phyloP scores from a whole-genome alignment of 2,113 vertebrate species.

The Sakesphorus luctuosus region DNA sequence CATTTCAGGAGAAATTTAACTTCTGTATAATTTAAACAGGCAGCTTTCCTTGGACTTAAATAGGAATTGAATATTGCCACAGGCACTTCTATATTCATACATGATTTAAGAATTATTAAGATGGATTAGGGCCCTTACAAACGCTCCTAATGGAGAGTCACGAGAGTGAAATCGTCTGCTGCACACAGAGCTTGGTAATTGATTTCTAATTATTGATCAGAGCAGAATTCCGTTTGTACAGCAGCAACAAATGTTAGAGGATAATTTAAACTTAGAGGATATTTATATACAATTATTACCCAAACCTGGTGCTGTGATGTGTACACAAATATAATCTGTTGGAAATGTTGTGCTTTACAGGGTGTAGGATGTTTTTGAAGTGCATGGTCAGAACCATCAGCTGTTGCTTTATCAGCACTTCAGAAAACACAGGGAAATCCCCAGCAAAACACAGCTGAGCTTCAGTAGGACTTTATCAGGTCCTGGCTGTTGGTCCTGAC shows the following conservation, averaged over 20 bases:
- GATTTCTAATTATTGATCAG: constrained; percentile 22
- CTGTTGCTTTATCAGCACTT: not conserved
- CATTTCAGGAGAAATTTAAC: not conserved
- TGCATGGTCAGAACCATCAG: not conserved
- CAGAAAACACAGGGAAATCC: not conserved
- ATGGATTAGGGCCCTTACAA: not conserved
- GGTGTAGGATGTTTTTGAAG: not conserved
- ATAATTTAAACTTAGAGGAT: not conserved
- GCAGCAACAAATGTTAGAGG: not conserved
- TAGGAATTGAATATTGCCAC: not conserved
- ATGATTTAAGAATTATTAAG: constrained; percentile 43
- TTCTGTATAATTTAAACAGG: not conserved
- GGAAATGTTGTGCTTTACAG: not conserved
- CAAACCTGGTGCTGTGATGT: not conserved
- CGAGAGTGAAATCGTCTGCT: not conserved
- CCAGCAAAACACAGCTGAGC: not conserved
- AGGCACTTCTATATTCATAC: not conserved
- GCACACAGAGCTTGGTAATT: not conserved
- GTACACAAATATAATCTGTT: not conserved
- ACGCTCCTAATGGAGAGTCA: not conserved
- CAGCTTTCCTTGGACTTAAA: constrained; percentile 11
- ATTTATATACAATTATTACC: not conserved
- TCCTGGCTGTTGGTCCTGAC: not conserved
- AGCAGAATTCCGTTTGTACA: not conserved
- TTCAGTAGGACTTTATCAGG: fast-evolving